Evolutionary conservation across 2,113 vertebrate genomes (phyloP).

Genomic region (Rhizomys pruinosus): DNA sequence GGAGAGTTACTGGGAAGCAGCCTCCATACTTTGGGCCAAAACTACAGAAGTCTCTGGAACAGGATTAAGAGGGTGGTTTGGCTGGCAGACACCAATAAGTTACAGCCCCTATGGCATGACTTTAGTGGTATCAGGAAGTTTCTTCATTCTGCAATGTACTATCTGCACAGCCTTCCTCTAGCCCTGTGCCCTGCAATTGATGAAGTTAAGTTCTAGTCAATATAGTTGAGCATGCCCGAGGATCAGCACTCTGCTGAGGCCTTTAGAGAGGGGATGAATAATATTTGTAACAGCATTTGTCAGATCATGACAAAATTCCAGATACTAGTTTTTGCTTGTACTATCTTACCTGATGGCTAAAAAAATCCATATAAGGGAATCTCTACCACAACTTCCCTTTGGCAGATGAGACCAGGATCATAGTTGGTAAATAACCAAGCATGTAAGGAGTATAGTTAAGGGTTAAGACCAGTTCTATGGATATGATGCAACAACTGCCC

Average conservation of each 20-base stretch:
- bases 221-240: neutral
- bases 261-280: neutral
- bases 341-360: neutral
- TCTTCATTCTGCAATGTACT: neutral
- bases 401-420: neutral
- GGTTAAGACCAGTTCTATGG: neutral
- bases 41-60: conserved; percentile 32
- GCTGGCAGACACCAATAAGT: conserved; percentile 31
- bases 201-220: neutral
- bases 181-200: neutral
- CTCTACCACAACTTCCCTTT: neutral
- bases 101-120: neutral
- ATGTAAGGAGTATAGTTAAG: neutral
- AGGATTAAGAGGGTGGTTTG: neutral
- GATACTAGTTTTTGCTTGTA: neutral
- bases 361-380: neutral
- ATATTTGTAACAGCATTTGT: neutral
- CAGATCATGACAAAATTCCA: neutral
- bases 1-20: conserved; percentile 6
- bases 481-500: neutral
- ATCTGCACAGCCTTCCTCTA: neutral
- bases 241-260: neutral
- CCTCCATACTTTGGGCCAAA: conserved; percentile 1
- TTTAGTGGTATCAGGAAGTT: conserved; percentile 2
- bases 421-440: neutral